Evolutionary conservation across 2,888 invertebrate species (phyloP), one percentile per base, ranked within the genome.

Genomic region (Lasioglossum vierecki): DNA sequence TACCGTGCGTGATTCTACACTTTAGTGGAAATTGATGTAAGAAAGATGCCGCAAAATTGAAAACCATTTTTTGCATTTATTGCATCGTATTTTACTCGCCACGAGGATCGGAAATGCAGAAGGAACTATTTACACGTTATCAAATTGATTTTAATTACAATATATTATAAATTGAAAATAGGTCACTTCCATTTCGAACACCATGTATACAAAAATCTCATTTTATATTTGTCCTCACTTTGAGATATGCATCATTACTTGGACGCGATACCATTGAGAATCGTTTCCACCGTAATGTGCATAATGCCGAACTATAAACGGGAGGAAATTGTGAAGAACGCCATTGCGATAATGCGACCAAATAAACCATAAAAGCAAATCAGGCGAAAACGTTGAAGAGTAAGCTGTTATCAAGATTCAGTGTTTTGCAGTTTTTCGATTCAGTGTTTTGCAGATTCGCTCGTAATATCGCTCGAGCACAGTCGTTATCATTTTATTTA

Each of bases 381-480:
- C 70, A 80, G 71, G 75, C 63, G 80, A 46, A 72, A 71, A 79
- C 78, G 66, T 73, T 77, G 63, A n/a, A 73, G 41, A 35, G n/a
- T 63, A 53, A 73, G 68, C 15, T 73, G 73, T 30, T 77, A 82
- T 77, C 72, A 73, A 66, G 30, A 73, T 68, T 53, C 30, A 66
- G 8, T 49, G 41, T 78, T 82, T 68, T 53, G 63, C 15, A 41
- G 63, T 41, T 26, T 49, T 26, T n/a, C n/a, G 30, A 73, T 68
- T 53, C 30, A 66, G 8, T 49, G 41, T 78, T 82, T 68, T 53
- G 63, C 15, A 41, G 63, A 68, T 68, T 68, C 9, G 22, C 41
- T 68, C 9, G 22, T 11, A 39, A 68, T 39, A 68, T 68, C 68
- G 18, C 39, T 41, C 22, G 8, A 41, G 9, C 4, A 22, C 5